Evolutionary conservation across 1,140 invertebrate genomes (phyloP), one percentile per base, ranked within the genome.

Genomic region (Lucilia cuprina): DNA sequence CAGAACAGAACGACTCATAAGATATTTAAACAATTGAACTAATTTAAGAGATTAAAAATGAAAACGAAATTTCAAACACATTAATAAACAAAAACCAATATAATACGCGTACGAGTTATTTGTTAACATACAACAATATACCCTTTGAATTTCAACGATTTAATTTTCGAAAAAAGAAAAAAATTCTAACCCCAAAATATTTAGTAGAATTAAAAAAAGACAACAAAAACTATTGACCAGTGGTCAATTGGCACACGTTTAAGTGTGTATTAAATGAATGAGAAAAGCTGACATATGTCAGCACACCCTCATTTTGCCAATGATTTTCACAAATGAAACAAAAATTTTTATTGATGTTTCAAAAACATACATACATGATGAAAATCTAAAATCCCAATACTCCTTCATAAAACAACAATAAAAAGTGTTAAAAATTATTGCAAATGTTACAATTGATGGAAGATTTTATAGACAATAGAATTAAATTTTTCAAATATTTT

Each of bases 261-360:
- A 78, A 78, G 35, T 77, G 35, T 77, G 75, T 19, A 49, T n/a
- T 19, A 12, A 78, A 47, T 78, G 75, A 30, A 30, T 75, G 74
- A 34, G 74, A 34, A 25, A 70, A 70, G 9, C 77, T 80, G 77
- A 49, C 77, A 80, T 80, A 80, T 80, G 77, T 80, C 77, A 80
- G 77, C 77, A 80, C 77, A 80, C 77, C 77, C 77, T 80, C 77
- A 80, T 80, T 49, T 49, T 80, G 77, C 19, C 55, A 70, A 70
- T 21, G 77, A 41, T 80, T 49, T 19, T 49, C 19, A 34, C 5
- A 41, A 47, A 19, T 78, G 17, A 35, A 78, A 47, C 19, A 49
- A n/a, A n/a, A 41, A 34, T 49, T 80, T 80, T 80, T 80, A 80
- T 80, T 80, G 77, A 80, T 80, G 77, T 50, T 21, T 25, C 65